Evolutionary conservation across 2,113 vertebrate genomes (phyloP), one percentile per base, ranked within the genome.

Genomic region (Plotosus lineatus): DNA sequence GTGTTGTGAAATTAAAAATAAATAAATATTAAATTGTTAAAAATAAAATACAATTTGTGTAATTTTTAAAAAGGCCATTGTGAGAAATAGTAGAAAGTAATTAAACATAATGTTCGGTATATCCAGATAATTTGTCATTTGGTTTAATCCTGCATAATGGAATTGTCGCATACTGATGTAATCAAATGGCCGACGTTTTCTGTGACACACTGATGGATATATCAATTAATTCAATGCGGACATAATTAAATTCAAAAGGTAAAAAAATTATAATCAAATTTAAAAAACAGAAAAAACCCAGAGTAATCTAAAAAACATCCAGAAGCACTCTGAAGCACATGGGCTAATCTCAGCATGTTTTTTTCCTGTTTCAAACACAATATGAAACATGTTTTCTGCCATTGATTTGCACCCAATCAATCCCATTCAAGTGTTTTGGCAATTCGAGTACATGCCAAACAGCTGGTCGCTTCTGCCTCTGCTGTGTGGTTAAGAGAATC

Each of bases 151-250:
- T 48, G 58, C 31, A 51, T 65, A 26, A 68, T 31, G 36, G 23
- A 44, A 36, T n/a, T 33, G n/a, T 11, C 17, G 50, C 72, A 58
- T 68, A 48, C 61, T 48, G 74, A 76, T 69, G 48, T 76, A 76
- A 82, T 81, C 58, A 68, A 56, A 66, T 33, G 38, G 36, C 48
- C 48, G 40, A 50, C 68, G 46, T 68, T 76, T 10, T 77, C 42
- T 55, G 51, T 48, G 50, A 58, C 73, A 77, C 61, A 26, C 61
- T 82, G 61, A 69, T 82, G 74, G 31, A 77, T 82, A 33, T 10
- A 46, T 56, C 74, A 74, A 82, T 69, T 81, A 81, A 38, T n/a
- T 28, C 17, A 44, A 75, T 68, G n/a, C n/a, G 66, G 71, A 53
- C 60, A 28, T 81, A 65, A 75, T 75, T 75, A 80, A 74, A 80